Evolutionary conservation across 2,797 vertebrate species (phyloP).

Genomic region (Alcedo quadribrachys): DNA sequence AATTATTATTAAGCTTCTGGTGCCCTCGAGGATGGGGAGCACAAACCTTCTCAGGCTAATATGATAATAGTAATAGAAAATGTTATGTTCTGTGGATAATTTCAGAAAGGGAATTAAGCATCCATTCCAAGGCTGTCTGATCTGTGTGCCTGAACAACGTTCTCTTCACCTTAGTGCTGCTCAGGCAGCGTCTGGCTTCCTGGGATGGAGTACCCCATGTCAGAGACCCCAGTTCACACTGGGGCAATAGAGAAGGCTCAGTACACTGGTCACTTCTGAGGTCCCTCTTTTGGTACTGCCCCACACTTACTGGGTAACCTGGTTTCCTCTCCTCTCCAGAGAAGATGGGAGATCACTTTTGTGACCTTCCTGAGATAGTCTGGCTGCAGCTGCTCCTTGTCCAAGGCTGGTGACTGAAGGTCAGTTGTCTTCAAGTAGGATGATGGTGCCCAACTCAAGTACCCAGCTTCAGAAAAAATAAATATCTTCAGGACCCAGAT

Average conservation of each 20-base stretch:
- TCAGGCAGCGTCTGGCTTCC: background rate
- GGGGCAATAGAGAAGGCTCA: background rate
- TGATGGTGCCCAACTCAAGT: background rate
- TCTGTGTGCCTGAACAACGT: background rate
- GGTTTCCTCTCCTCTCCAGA: background rate
- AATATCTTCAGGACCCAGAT: background rate
- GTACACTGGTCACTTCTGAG: background rate
- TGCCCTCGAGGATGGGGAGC: background rate
- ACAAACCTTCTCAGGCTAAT: conserved; percentile 2
- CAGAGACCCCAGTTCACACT: background rate
- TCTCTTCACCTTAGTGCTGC: background rate
- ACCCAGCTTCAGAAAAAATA: background rate
- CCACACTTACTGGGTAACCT: fast-evolving
- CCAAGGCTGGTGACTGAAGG: background rate
- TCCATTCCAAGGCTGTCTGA: background rate
- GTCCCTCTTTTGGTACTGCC: background rate
- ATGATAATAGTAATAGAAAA: background rate
- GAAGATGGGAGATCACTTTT: background rate
- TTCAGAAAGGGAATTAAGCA: background rate
- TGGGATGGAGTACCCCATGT: background rate
- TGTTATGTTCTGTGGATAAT: background rate
- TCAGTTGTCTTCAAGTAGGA: fast-evolving
- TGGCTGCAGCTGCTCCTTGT: background rate
- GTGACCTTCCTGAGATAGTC: background rate
- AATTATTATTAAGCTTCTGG: conserved; percentile 62